A percentile compares a stretch with the other conserved stretches of the same genome.
Conservation (phyloP, 2,113 vertebrate genomes). For the Clinocottus analis region DNA sequence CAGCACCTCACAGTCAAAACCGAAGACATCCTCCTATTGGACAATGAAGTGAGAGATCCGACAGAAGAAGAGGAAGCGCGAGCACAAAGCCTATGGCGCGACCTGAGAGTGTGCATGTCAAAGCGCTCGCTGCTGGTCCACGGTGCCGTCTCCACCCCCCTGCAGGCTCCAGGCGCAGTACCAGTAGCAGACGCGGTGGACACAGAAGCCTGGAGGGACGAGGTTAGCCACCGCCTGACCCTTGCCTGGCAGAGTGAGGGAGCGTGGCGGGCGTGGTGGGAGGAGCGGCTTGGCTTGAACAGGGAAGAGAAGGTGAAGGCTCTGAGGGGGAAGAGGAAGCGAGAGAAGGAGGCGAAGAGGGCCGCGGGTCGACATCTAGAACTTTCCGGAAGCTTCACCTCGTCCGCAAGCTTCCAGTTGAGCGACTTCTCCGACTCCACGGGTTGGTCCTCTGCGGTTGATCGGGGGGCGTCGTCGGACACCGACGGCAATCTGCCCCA, state of each 20-base stretch:
- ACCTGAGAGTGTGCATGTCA: slow-evolving; percentile 73
- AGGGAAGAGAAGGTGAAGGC: slow-evolving; percentile 45
- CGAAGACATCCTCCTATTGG: neutral
- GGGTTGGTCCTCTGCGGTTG: neutral
- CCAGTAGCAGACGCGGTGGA: slow-evolving; percentile 52
- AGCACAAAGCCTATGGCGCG: slow-evolving; percentile 22
- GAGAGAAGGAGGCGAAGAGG: slow-evolving; percentile 69
- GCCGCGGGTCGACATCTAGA: slow-evolving; percentile 15
- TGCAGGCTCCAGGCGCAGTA: neutral
- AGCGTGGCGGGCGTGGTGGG: slow-evolving; percentile 84
- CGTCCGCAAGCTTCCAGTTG: slow-evolving; percentile 80
- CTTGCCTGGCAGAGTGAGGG: slow-evolving; percentile 83
- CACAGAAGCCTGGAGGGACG: slow-evolving; percentile 59
- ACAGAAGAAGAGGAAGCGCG: slow-evolving; percentile 31
- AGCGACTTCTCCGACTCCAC: slow-evolving; percentile 41
- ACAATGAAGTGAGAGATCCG: fast-evolving
- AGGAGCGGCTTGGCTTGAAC: slow-evolving; percentile 71
- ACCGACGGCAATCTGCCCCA: neutral
- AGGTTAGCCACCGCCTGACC: slow-evolving; percentile 83
- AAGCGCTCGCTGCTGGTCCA: slow-evolving; percentile 66
- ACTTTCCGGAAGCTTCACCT: slow-evolving; percentile 85
- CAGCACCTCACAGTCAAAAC: slow-evolving; percentile 10
- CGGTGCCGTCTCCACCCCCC: slow-evolving; percentile 6
- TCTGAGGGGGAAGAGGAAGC: slow-evolving; percentile 77
- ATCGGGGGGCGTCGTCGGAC: slow-evolving; percentile 61